A percentile compares a stretch with the other conserved stretches of the same genome.
Conservation (phyloP, 2,797 vertebrate species). For the Fringilla coelebs region DNA sequence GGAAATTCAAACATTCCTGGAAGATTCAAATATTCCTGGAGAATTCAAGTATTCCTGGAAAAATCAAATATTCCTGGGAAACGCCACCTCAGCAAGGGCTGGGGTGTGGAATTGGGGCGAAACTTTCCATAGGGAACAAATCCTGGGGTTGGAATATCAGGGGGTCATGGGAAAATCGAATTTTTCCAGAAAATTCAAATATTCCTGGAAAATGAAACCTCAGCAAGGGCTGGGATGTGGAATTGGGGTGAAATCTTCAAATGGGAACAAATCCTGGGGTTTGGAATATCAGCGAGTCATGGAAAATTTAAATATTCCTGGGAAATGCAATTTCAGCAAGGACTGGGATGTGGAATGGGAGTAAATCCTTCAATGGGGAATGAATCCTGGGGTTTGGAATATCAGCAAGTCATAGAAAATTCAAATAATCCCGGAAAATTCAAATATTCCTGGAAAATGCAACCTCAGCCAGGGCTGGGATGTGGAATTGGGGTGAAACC, state of each 20-base stretch:
- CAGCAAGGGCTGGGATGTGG: too few relatives aligned
- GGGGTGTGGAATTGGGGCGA: background rate
- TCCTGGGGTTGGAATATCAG: background rate
- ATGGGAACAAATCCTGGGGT: too few relatives aligned
- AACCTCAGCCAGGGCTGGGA: background rate
- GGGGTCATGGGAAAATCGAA: background rate
- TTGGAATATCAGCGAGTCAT: too few relatives aligned
- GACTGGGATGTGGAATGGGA: background rate
- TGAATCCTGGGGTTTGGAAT: background rate
- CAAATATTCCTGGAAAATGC: too few relatives aligned
- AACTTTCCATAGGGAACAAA: too few relatives aligned
- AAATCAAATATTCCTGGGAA: too few relatives aligned
- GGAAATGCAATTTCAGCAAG: too few relatives aligned
- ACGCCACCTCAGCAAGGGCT: background rate
- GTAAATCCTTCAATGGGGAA: background rate
- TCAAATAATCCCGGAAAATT: too few relatives aligned
- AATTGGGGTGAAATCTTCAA: too few relatives aligned
- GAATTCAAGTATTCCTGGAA: too few relatives aligned
- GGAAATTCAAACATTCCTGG: accelerated
- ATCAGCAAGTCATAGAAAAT: accelerated
- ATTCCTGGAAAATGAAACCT: too few relatives aligned
- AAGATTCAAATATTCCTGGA: accelerated
- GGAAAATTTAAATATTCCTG: too few relatives aligned
- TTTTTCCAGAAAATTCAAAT: background rate
- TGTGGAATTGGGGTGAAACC: background rate